Evolutionary conservation across 2,797 vertebrate species (phyloP), one percentile per base, ranked within the genome.

Genomic region (Pipistrellus nathusii): DNA sequence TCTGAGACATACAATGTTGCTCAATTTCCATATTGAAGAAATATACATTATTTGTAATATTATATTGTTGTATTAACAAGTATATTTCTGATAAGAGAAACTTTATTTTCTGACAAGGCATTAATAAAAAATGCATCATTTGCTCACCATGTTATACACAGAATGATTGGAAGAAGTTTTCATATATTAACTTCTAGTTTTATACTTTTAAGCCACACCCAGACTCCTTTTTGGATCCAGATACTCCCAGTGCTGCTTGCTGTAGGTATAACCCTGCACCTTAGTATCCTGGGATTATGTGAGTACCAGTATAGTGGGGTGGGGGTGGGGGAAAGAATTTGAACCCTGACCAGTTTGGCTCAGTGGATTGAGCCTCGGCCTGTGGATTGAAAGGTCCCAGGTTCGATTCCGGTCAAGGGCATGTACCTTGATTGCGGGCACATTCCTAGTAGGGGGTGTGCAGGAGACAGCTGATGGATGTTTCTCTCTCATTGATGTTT

Each of bases 21-120:
- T 78, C 57, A 90, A 90, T 72, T 73, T 90, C 15, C 35, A 48
- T 73, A 38, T 35, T 81, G 73, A 85, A 69, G 75, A 75, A 75
- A 59, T n/a, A 38, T 17, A 82, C 51, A 55, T n/a, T 25, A 69
- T 75, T 88, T 94, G 8, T 30, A 73, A 53, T 80, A 75, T 25
- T 85, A 38, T 5, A 21, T 75, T 69, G 8, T 88, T 85, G 27
- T 14, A 84, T 32, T 68, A 46, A 35, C 32, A 87, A 83, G 15
- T 68, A 38, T 72, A 62, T 69, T 90, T 6, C 21, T 76, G 77
- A 35, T 77, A 71, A 51, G 25, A 68, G 5, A 92, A 8, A 53
- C 53, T 38, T 53, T 20, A 66, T 48, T 73, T 17, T 84, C 38
- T 23, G 21, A 38, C 6, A 53, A 85, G 21, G 30, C 46, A 41